Evolutionary conservation across 2,113 vertebrate species (phyloP), one percentile per base, ranked within the genome.

Genomic region (Colaptes auratus): DNA sequence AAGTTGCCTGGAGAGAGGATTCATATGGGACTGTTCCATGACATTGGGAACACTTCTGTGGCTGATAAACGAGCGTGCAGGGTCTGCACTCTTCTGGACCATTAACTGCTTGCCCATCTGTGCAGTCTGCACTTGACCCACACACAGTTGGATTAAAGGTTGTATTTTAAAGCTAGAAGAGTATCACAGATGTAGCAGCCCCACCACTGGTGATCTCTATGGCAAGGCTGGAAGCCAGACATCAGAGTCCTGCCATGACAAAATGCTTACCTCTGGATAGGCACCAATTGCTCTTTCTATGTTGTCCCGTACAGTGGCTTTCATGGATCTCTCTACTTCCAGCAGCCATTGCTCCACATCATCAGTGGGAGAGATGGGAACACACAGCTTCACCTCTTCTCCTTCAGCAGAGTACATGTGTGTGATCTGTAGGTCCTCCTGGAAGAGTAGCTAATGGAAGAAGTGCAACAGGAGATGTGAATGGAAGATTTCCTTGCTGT

Each of bases 401-500:
- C 98, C 98, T 88, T 99, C 99, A 7, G 97, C 98, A 4, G 98
- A 99, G 90, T 98, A 98, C 99, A 99, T 99, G 50, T 99, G 98
- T 12, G 98, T 99, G 97, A 99, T 99, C 96, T 98, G 96, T 25
- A 99, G 97, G 89, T 99, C 98, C 39, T 98, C 95, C 97, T 99
- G 98, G 95, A 99, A 99, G 63, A 97, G 95, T 21, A 99, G 98
- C 99, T 99, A 97, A 94, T 20, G 71, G 86, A 88, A 85, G 44
- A 89, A 75, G 33, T 6, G 11, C 58, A 96, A 89, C 56, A 94
- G 50, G 48, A 93, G 66, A 59, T 9, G 18, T 33, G 52, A 93
- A 61, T 11, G 21, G 46, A 91, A 8, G 15, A 35, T 55, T 88
- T 82, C n/a, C 24, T 74, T 84, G 61, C 63, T 23, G 21, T 48